A percentile compares a stretch with the other conserved stretches of the same genome.
Conservation (phyloP, 2,797 vertebrate species). For the Sternotherus odoratus region DNA sequence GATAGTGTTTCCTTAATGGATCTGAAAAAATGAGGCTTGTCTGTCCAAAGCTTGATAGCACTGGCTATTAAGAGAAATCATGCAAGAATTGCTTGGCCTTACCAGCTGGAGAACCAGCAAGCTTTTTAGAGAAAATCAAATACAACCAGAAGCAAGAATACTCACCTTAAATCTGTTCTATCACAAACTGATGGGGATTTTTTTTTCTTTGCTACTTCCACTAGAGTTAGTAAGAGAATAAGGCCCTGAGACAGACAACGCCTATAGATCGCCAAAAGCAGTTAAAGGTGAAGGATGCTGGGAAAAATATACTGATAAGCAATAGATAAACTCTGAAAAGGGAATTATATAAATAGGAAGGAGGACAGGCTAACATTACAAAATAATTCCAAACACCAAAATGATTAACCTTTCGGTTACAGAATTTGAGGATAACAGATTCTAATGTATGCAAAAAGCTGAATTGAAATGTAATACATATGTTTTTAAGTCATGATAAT, state of each 20-base stretch:
- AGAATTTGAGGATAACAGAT: background rate
- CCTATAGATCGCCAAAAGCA: background rate
- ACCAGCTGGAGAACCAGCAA: conserved; percentile 22
- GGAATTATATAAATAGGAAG: background rate
- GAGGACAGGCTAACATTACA: conserved; percentile 1
- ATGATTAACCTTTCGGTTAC: background rate
- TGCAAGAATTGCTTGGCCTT: conserved; percentile 1
- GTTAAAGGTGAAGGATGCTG: background rate
- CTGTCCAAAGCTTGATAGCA: background rate
- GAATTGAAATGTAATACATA: background rate
- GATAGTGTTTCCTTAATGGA: background rate
- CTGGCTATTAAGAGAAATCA: background rate
- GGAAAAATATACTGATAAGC: background rate
- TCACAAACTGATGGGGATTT: background rate
- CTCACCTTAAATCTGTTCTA: background rate
- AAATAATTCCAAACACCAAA: background rate
- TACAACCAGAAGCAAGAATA: background rate
- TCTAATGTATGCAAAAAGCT: background rate
- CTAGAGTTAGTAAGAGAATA: background rate
- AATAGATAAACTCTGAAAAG: background rate
- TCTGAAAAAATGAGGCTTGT: background rate
- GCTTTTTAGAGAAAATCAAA: conserved; percentile 1
- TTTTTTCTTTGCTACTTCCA: background rate
- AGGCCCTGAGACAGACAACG: background rate
- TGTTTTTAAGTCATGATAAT: background rate